phyloP scores from a whole-genome alignment of 2,113 vertebrate genomes.

The Pangasianodon gigas region DNA sequence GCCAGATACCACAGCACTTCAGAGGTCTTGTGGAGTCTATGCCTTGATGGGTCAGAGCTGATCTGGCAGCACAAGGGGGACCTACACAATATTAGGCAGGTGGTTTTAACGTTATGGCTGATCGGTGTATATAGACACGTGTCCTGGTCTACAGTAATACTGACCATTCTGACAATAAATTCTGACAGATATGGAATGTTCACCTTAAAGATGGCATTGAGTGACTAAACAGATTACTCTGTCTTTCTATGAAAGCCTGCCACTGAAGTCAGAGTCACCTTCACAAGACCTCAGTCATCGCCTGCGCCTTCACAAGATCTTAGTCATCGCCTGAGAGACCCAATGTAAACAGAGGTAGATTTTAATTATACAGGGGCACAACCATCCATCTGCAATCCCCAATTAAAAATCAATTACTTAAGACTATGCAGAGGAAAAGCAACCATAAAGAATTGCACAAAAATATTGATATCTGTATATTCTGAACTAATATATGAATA shows the following conservation, averaged over 20 bases:
- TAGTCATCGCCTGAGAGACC: not conserved
- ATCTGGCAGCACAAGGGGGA: no score
- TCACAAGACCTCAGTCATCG: constrained; percentile 5
- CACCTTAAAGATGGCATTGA: not conserved
- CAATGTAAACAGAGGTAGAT: not conserved
- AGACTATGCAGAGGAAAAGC: not conserved
- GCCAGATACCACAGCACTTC: no score
- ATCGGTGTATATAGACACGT: not conserved
- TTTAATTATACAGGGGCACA: not conserved
- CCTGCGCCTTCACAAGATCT: not conserved
- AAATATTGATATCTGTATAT: not conserved
- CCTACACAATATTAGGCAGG: no score
- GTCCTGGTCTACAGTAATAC: not conserved
- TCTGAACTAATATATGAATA: not conserved
- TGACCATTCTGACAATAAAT: constrained; percentile 22
- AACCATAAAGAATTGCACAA: not conserved
- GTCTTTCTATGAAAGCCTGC: not conserved
- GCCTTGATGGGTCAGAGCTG: no score
- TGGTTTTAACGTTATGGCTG: no score
- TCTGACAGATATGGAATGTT: constrained; percentile 11
- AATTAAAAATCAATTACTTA: not conserved
- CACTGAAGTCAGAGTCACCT: constrained; percentile 8
- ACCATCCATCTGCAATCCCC: not conserved
- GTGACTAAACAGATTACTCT: not conserved
- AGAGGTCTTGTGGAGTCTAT: no score